These are phyloP conservation scores for Heliconius melpomene DNA, from an alignment of 1,140 invertebrate species.

Conservation along the genomic window DNA sequence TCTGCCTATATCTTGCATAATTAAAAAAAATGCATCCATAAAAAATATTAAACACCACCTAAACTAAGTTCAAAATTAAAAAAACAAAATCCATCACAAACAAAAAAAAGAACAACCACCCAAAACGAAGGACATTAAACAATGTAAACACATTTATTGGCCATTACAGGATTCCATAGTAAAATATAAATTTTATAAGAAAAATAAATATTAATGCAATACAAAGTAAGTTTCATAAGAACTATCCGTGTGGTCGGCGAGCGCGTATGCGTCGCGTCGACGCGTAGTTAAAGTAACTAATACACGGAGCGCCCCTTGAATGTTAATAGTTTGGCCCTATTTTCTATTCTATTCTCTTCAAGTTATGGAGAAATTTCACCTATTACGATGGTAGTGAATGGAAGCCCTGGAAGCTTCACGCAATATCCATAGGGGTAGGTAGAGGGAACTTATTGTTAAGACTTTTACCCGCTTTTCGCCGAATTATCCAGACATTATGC, in stretches of 20 bases:
- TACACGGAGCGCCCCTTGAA: constrained; percentile 43
- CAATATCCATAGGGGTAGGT: no score
- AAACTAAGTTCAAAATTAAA: no score
- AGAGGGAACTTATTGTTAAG: no score
- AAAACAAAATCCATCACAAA: neutral
- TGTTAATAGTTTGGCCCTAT: constrained; percentile 22
- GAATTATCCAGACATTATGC: no score
- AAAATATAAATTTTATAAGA: constrained; percentile 10
- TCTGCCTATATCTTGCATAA: no score
- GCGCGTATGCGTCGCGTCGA: constrained; percentile 36
- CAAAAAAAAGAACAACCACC: neutral
- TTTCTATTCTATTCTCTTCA: constrained; percentile 4
- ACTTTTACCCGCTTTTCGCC: no score
- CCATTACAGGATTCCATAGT: neutral
- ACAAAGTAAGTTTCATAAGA: constrained; percentile 26
- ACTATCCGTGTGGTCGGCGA: constrained; percentile 48
- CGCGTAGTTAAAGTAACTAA: constrained; percentile 53
- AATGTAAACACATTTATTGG: constrained; percentile 5
- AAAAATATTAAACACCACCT: no score
- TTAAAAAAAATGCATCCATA: no score
- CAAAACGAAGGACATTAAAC: constrained; percentile 13
- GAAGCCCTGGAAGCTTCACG: no score
- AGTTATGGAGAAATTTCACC: no score
- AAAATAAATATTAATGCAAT: constrained; percentile 12
- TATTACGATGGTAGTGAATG: no score